Conservation (phyloP, 2,797 vertebrate genomes). For the Lepilemur septentrionalis region DNA sequence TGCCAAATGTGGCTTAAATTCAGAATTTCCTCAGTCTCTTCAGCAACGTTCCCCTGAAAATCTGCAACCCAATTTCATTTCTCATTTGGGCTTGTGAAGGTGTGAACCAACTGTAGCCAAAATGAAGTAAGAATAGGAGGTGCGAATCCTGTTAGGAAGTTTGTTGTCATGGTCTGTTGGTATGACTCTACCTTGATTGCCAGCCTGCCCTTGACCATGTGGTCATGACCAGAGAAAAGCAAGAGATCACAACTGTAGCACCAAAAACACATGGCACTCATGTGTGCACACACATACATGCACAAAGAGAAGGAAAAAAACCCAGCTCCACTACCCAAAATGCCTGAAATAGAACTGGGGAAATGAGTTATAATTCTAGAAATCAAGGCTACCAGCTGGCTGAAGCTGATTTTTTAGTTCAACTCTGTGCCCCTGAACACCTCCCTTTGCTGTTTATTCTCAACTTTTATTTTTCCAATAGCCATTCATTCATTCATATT, state of each 20-base stretch:
- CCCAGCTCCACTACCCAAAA: not conserved
- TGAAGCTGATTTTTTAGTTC: not conserved
- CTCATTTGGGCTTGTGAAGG: not conserved
- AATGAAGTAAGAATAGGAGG: not conserved
- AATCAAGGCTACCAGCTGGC: not conserved
- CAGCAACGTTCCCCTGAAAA: constrained; percentile 54
- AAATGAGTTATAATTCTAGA: constrained; percentile 6
- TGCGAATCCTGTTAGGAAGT: not conserved
- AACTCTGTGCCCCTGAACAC: not conserved
- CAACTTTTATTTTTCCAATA: not conserved
- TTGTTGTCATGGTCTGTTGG: not conserved
- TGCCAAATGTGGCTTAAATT: constrained; percentile 58
- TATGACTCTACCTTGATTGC: not conserved
- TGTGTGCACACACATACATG: not conserved
- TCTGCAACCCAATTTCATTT: not conserved
- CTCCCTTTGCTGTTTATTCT: not conserved
- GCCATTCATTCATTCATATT: not conserved
- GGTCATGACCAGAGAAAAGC: not conserved
- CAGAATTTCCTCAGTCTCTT: constrained; percentile 51
- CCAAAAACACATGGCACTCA: not conserved
- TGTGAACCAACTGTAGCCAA: constrained; percentile 50
- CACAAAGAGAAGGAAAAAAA: not conserved
- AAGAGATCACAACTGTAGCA: not conserved
- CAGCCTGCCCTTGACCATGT: not conserved
- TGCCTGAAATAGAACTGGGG: not conserved